Evolutionary conservation across 2,888 invertebrate species (phyloP).

Genomic region (Hyppa rectilinea): DNA sequence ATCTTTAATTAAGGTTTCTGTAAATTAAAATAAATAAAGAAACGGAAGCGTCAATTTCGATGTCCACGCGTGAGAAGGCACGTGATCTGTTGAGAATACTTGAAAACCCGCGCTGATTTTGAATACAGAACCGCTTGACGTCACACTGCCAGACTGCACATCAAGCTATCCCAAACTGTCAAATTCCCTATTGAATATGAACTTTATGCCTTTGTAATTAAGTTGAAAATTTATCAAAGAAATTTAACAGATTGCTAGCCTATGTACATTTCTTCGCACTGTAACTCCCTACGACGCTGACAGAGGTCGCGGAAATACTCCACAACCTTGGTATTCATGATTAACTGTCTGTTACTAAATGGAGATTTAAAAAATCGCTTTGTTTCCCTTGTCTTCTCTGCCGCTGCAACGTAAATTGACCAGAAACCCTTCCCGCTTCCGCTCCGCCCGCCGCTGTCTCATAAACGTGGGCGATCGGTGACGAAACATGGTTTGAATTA

Average conservation of each 20-base stretch:
- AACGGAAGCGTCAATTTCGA: not conserved
- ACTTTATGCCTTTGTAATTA: too few relatives aligned
- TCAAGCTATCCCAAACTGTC: too few relatives aligned
- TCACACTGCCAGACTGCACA: too few relatives aligned
- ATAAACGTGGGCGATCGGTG: not conserved
- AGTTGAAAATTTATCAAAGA: too few relatives aligned
- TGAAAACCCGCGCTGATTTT: not conserved
- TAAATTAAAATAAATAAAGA: too few relatives aligned
- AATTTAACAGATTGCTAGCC: too few relatives aligned
- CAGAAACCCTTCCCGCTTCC: not conserved
- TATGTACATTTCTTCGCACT: too few relatives aligned
- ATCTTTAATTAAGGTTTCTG: too few relatives aligned
- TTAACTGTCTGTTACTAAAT: not conserved
- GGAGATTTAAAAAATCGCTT: not conserved
- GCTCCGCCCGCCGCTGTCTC: not conserved
- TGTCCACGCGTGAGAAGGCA: not conserved
- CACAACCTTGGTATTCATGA: not conserved
- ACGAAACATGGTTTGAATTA: constrained; percentile 29
- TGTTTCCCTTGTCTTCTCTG: not conserved
- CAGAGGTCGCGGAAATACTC: not conserved
- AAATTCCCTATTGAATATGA: too few relatives aligned
- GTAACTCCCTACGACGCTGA: too few relatives aligned
- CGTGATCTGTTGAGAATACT: too few relatives aligned
- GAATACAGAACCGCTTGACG: too few relatives aligned
- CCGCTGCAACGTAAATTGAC: not conserved